These are phyloP conservation scores for Dendrolimus punctatus DNA, from an alignment of 1,140 invertebrate genomes.

Conservation along the genomic window DNA sequence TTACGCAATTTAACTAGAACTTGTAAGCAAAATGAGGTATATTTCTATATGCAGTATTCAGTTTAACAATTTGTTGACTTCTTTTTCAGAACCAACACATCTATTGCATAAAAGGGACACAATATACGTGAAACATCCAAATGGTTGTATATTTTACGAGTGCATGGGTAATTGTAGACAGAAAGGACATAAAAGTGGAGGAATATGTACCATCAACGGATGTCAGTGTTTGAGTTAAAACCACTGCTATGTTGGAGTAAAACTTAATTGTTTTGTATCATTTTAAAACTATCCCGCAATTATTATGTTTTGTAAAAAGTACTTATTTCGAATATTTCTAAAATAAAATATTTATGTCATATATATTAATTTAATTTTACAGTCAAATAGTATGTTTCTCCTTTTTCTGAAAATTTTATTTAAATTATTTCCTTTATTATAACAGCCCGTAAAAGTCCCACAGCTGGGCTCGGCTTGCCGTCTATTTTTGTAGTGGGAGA, in stretches of 20 bases:
- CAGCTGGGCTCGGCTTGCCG: too few species aligned
- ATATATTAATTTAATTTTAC: neutral
- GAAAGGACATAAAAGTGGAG: constrained; percentile 30
- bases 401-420: neutral
- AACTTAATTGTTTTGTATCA: too few species aligned
- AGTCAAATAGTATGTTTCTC: neutral
- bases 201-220: constrained; percentile 47
- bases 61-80: neutral
- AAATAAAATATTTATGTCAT: neutral
- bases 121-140: constrained; percentile 29
- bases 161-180: constrained; percentile 39
- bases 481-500: too few species aligned
- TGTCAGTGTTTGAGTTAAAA: constrained; percentile 35
- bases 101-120: constrained; percentile 22
- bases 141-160: constrained; percentile 40
- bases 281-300: too few species aligned
- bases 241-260: too few species aligned
- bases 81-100: constrained; percentile 26
- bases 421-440: neutral
- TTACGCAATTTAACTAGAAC: too few species aligned
- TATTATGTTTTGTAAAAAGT: too few species aligned
- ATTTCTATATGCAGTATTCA: too few species aligned
- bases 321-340: too few species aligned
- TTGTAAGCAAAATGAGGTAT: too few species aligned
- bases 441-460: too few species aligned